Evolutionary conservation across 2,797 vertebrate genomes (phyloP).

Genomic region (Acanthis flammea): DNA sequence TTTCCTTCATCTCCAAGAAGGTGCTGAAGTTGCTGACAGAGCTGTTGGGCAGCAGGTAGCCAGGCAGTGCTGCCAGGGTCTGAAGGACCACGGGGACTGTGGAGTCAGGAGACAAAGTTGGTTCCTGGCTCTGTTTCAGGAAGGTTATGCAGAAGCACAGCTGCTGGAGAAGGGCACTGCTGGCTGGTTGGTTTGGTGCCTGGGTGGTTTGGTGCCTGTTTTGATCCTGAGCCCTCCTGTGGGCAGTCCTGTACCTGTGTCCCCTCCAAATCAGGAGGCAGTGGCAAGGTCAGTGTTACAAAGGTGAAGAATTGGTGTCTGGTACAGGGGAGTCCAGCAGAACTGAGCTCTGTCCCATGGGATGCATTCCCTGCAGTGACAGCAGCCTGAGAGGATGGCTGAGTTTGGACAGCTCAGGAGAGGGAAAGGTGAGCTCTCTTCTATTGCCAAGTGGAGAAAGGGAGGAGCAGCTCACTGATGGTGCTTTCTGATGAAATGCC

Average conservation of each 20-base stretch:
- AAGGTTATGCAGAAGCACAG: not conserved
- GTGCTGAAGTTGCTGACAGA: not conserved
- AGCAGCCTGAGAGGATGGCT: not conserved
- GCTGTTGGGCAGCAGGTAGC: not conserved
- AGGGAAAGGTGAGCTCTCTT: not conserved
- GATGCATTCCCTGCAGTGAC: not conserved
- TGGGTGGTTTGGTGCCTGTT: not conserved
- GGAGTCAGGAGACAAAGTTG: not conserved
- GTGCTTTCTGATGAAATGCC: rapidly evolving
- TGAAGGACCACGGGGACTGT: rapidly evolving
- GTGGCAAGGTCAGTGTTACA: not conserved
- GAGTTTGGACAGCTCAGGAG: not conserved
- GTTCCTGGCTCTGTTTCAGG: not conserved
- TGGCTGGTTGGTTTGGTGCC: not conserved
- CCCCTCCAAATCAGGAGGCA: not conserved
- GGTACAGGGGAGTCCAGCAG: not conserved
- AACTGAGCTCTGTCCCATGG: not conserved
- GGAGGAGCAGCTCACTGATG: not conserved
- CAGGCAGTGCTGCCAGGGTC: not conserved
- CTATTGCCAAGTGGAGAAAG: not conserved
- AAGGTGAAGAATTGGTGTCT: not conserved
- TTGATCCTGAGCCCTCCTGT: not conserved
- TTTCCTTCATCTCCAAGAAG: not conserved
- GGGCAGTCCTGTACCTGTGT: not conserved
- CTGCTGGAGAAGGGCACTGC: not conserved